Evolutionary conservation across 2,797 vertebrate genomes (phyloP), one percentile per base, ranked within the genome.

Genomic region (Scolopax rusticola): DNA sequence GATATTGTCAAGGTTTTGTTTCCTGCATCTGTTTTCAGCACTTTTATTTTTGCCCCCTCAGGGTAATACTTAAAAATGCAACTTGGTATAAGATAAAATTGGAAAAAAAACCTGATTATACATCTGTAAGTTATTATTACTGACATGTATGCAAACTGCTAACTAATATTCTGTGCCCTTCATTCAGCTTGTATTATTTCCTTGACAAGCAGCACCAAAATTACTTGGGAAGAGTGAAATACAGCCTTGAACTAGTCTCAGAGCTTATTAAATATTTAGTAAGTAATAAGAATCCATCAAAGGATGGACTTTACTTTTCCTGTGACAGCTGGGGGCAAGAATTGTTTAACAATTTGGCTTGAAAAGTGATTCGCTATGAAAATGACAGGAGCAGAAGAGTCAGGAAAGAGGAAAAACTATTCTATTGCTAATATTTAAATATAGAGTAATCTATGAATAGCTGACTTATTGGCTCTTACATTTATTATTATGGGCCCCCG

Each of bases 241-340:
- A 77, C 82, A 96, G 84, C 95, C 95, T 79, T 92, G 82, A 97
- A 93, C 90, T 92, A 88, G 90, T 77, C 96, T 96, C 92, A 83
- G 61, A 97, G 91, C 74, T 96, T 97, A 96, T 97, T 97, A 98
- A 98, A 97, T 95, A 97, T 98, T 98, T 97, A 98, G 91, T 94
- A 97, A 92, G 86, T 84, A 96, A 97, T 97, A 97, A 97, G 65
- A 76, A 96, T 97, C 95, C 83, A 97, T 98, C 97, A 96, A 97
- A 97, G 69, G 59, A 69, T 85, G 91, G 91, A 85, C 89, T 96
- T 93, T 94, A 89, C 89, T 89, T 97, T 96, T 94, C 79, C 74
- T 96, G 73, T 95, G 95, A 90, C 74, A 43, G 96, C 95, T 97
- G 64, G 77, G 97, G 95, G 97, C 88, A 97, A 93, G 78, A 92